Evolutionary conservation across 2,797 vertebrate genomes (phyloP), one percentile per base, ranked within the genome.

Genomic region (Pangasius sanitwongsei): DNA sequence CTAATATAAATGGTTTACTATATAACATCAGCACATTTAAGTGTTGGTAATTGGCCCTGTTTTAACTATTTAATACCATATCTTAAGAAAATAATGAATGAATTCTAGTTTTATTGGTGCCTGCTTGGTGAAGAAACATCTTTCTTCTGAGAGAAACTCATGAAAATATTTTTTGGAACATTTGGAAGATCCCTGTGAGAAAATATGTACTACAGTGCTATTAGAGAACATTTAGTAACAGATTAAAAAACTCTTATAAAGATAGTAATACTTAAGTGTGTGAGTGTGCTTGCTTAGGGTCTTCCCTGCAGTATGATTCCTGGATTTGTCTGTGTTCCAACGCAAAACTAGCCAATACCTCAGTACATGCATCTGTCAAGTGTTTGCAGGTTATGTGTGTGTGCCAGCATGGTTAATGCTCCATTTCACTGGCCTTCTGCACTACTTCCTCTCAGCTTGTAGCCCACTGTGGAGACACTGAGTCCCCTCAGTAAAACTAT

Each of bases 391-490:
- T 70, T 84, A 50, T 74, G 59, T 81, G 63, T 83, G 50, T 59
- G 61, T 81, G 37, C 80, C 67, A 87, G 70, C 44, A 16, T 80
- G 65, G 81, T 87, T 89, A 87, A 87, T 91, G 88, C 86, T 83
- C 90, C 75, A 89, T 91, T 91, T 91, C 86, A 67, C 82, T 87
- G 75, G 82, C 83, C 88, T 87, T 65, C 82, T 91, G 88, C 77
- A 87, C 86, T 75, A 69, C 57, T 89, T 90, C 86, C 57, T 86
- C 86, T 61, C 65, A 85, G 90, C 75, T 44, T 74, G 63, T 63
- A 78, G 53, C 81, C 48, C 86, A 80, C 61, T 87, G 81, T 53
- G 53, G 25, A 37, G 72, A 81, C 77, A 75, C 31, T 15, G n/a
- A 41, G 44, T 67, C 87, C 88, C 67, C 65, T 82, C 65, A 84